Conservation (phyloP, 2,113 vertebrate species). For the Electrona antarctica region DNA sequence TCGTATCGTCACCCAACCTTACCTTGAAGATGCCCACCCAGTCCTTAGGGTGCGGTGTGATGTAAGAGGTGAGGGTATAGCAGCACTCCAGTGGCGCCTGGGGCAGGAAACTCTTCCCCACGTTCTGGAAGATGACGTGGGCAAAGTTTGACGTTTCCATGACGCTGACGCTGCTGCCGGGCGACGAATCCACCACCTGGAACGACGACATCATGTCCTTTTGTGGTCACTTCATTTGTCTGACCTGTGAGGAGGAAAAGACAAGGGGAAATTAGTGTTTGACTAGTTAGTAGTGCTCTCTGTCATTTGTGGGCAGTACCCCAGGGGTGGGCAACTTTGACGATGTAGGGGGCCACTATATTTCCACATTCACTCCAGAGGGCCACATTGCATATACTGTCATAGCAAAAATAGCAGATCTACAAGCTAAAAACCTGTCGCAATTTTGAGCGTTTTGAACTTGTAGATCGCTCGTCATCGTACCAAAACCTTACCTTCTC, state of each 20-base stretch:
- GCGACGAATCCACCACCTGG: conserved; percentile 86
- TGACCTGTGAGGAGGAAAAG: conserved; percentile 37
- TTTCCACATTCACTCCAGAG: too few species aligned
- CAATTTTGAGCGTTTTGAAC: too few species aligned
- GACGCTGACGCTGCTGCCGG: conserved; percentile 74
- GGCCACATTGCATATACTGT: too few species aligned
- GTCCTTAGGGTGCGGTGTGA: conserved; percentile 92
- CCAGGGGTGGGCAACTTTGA: too few species aligned
- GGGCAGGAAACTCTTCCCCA: conserved; percentile 95
- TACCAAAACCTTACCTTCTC: too few species aligned
- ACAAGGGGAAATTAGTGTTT: neutral
- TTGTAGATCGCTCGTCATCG: too few species aligned
- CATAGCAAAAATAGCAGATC: too few species aligned
- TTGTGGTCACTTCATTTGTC: conserved; percentile 68
- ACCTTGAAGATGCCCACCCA: conserved; percentile 99
- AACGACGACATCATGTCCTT: conserved; percentile 86
- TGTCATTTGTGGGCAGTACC: too few species aligned
- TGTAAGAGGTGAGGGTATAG: conserved; percentile 93
- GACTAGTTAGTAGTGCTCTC: too few species aligned
- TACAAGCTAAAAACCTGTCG: too few species aligned
- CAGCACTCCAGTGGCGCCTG: conserved; percentile 92
- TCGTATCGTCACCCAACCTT: conserved; percentile 13
- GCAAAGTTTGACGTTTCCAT: conserved; percentile 97
- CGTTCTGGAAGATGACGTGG: conserved; percentile 98
- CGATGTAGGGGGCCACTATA: too few species aligned